Base-by-base conservation (phyloP, 2,113 vertebrate genomes). In the Catharus minimus region DNA sequence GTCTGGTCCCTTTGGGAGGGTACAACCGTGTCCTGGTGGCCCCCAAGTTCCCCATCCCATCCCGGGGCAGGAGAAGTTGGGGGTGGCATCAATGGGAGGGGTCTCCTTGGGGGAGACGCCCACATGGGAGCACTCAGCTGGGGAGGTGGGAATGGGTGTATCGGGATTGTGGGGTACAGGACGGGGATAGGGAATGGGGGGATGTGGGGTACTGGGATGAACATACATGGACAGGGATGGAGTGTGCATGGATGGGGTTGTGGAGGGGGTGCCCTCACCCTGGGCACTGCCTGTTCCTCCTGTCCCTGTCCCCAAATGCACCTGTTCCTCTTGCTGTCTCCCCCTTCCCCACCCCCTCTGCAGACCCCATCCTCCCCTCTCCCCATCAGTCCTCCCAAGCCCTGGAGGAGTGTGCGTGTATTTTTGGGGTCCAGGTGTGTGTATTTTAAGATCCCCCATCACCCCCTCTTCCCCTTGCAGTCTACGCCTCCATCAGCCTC, bases 401-500 rank as follows among this genome's bases (percentile, higher is more conserved):
- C 17, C 0, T 1, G 14, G 39, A 46, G 28, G 36, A 26, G 9
- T 20, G 53, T 33, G 15, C 47, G 36, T 21, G 30, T 72, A 21
- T 21, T 60, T 68, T 50, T 41, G 26, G 43, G 65, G 38, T 50
- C 7, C 33, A 22, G 22, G 12, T 46, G 36, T 38, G 38, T 23
- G 15, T 61, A 7, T 55, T 69, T 52, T 43, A 19, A 53, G 17
- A 28, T 55, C 11, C 46, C 30, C 43, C 49, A 7, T 50, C 41
- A 20, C 15, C 11, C 20, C 8, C 12, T 49, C 27, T 27, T 36
- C 32, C 41, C 62, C 32, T 89, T 44, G 15, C 89, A 99, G 99
- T 99, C 85, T 99, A 99, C 13, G 98, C 99, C 3, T 98, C 99
- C 0, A 98, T 99, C 95, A 99, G 98, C 97, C 98, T 99, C 86